A percentile compares a stretch with the other conserved stretches of the same genome.
Conservation (phyloP, 2,888 invertebrate species). For the Heliconius cydno region DNA sequence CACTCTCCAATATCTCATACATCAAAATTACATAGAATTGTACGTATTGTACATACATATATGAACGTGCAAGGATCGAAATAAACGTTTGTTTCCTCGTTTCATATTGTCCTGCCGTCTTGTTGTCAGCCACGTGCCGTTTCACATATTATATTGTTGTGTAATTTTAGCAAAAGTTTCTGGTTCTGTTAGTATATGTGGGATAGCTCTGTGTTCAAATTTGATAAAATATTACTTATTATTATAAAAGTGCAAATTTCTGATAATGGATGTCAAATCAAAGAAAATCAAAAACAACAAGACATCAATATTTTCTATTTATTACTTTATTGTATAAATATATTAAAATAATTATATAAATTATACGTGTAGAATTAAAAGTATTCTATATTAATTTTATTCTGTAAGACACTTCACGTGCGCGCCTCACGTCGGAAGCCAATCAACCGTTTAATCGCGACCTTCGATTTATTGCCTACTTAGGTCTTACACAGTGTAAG, state of each 20-base stretch:
- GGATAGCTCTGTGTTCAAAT: not conserved
- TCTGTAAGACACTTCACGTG: not conserved
- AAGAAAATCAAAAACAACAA: no score
- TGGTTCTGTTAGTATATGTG: not conserved
- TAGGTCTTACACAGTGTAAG: not conserved
- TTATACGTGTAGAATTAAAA: not conserved
- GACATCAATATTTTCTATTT: no score
- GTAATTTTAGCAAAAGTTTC: not conserved
- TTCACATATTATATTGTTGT: not conserved
- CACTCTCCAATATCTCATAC: no score
- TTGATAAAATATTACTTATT: no score
- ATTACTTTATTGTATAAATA: no score
- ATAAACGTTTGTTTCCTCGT: constrained; percentile 55
- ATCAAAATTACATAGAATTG: not conserved
- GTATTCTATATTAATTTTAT: not conserved
- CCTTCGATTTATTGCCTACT: constrained; percentile 22
- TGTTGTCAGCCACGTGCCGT: constrained; percentile 42
- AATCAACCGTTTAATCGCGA: constrained; percentile 26
- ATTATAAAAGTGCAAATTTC: no score
- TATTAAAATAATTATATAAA: no score
- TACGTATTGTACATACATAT: not conserved
- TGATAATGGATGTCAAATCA: no score
- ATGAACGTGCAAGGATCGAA: constrained; percentile 50
- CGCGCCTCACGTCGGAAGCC: constrained; percentile 14
- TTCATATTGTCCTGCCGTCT: constrained; percentile 51